A percentile compares a stretch with the other conserved stretches of the same genome.
Evolutionary conservation across 2,113 vertebrate species (phyloP).

Genomic region (Gobiocypris rarus): DNA sequence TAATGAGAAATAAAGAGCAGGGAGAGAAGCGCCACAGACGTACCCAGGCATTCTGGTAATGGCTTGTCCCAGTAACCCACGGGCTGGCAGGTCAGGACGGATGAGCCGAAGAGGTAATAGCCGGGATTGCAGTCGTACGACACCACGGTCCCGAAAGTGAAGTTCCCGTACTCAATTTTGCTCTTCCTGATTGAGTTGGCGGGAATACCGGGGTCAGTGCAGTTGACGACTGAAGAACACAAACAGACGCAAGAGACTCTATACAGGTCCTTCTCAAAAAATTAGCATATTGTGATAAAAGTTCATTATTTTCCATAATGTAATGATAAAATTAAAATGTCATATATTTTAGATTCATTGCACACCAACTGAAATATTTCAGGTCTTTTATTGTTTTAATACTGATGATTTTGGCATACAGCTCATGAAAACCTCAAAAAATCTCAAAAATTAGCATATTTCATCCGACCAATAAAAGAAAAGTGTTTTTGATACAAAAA

Average conservation of each 20-base stretch:
- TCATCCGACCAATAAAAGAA: too few relatives aligned
- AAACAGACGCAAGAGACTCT: not conserved
- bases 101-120: conserved; percentile 94
- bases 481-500: too few relatives aligned
- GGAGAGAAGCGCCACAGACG: conserved; percentile 43
- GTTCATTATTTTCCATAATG: too few relatives aligned
- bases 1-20: not conserved
- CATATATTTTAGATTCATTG: too few relatives aligned
- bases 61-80: conserved; percentile 96
- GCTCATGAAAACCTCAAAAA: too few relatives aligned
- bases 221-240: conserved; percentile 87
- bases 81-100: conserved; percentile 93
- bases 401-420: too few relatives aligned
- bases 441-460: too few relatives aligned
- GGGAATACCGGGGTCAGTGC: conserved; percentile 94
- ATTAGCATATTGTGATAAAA: too few relatives aligned
- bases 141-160: conserved; percentile 94
- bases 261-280: too few relatives aligned
- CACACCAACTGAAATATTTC: too few relatives aligned
- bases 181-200: conserved; percentile 96
- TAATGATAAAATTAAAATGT: too few relatives aligned
- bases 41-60: conserved; percentile 96
- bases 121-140: conserved; percentile 98
- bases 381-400: too few relatives aligned
- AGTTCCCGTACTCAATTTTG: conserved; percentile 98